These are phyloP conservation scores for Zaprionus obscuricornis DNA, from an alignment of 2,888 invertebrate species.

Conservation along the genomic window DNA sequence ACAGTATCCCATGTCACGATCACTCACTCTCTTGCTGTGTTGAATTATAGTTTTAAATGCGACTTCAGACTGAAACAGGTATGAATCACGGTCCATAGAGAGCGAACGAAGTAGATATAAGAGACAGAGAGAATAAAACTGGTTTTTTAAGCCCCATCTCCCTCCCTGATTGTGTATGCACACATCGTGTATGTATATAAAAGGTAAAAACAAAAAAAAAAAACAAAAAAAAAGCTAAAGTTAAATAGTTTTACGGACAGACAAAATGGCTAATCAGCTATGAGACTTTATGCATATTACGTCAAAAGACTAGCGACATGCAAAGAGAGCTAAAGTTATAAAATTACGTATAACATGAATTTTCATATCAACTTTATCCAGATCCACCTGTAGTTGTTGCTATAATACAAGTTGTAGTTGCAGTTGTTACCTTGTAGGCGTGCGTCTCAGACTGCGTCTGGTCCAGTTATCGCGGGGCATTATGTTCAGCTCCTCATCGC, in stretches of 20 bases:
- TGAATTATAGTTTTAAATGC: conserved; percentile 32
- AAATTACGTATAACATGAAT: no score
- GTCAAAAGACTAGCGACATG: conserved; percentile 43
- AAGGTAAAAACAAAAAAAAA: no score
- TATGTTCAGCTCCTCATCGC: conserved; percentile 85
- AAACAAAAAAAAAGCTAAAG: conserved; percentile 77
- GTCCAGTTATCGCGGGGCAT: conserved; percentile 93
- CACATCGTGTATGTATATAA: conserved; percentile 46
- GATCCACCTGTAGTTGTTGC: conserved; percentile 2
- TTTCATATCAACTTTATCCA: no score
- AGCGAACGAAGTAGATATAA: not conserved
- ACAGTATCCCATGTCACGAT: conserved; percentile 13
- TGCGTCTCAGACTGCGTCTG: conserved; percentile 91
- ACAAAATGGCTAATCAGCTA: conserved; percentile 38
- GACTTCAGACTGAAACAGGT: conserved; percentile 55
- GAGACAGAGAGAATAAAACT: conserved; percentile 47
- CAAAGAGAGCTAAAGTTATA: no score
- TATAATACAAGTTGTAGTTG: conserved; percentile 1
- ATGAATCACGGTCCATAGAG: conserved; percentile 64
- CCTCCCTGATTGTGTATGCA: conserved; percentile 19
- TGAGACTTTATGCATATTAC: conserved; percentile 55
- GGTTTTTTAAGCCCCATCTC: conserved; percentile 51
- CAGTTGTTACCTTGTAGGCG: conserved; percentile 89
- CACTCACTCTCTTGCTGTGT: conserved; percentile 2
- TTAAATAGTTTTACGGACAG: conserved; percentile 51